Base-by-base conservation (phyloP, 2,113 vertebrate genomes). In the Motacilla tschutschensis region DNA sequence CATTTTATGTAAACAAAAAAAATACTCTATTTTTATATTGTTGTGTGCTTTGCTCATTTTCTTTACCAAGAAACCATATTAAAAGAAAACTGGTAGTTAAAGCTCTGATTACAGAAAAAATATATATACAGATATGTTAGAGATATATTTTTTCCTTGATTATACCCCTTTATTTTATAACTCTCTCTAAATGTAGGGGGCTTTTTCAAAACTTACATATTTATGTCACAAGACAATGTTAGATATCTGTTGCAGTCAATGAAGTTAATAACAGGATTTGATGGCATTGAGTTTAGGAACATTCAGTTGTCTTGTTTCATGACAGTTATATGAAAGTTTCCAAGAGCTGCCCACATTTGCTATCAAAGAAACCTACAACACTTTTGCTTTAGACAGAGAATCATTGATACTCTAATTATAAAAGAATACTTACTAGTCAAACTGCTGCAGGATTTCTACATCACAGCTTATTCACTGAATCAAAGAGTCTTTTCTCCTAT, bases 391-490 rank as follows among this genome's bases (percentile, higher is more conserved):
- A 80, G 46, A 73, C n/a, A 83, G 44, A 80, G 84, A 91, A 85
- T 60, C 54, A 74, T 63, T 91, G 71, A 83, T 88, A 83, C 25
- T 75, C 51, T 93, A 93, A 91, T 92, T 91, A 83, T 88, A 88
- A 90, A 92, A 79, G 44, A 64, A 87, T 80, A 94, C 75, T 92
- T 89, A 65, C 87, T 94, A 89, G 71, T 79, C 83, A 91, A 91
- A 60, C 59, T 88, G 67, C 26, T 90, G 62, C 84, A 93, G 85
- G 80, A 90, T 94, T 85, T 85, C 85, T 88, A 93, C 79, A 95
- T 93, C 83, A 88, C 65, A 89, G 60, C 48, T 92, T 88, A 94
- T 91, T 72, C 91, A 90, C 77, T 87, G 65, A 91, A 86, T 87
- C 82, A 93, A 92, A 83, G 40, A 64, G 47, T 78, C 83, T 87